A percentile compares a stretch with the other conserved stretches of the same genome.
Evolutionary conservation across 2,888 invertebrate genomes (phyloP).

Genomic region (Acholoe squamosa): DNA sequence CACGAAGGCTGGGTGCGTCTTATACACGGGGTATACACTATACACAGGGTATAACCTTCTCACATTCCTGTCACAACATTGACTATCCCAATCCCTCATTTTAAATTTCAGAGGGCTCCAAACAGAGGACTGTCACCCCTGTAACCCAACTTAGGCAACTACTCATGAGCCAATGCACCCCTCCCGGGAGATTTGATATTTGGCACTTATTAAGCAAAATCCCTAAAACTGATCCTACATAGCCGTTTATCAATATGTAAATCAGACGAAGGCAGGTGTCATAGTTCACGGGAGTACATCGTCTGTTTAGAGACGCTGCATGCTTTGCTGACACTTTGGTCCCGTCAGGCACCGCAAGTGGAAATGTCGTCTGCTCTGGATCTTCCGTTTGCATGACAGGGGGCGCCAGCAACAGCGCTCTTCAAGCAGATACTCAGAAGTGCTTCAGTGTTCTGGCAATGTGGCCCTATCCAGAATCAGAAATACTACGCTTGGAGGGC

Average conservation of each 20-base stretch:
- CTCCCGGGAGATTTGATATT: too few relatives aligned
- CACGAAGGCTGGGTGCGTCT: too few relatives aligned
- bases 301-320: background rate
- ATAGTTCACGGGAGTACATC: background rate
- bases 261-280: background rate
- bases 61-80: too few relatives aligned
- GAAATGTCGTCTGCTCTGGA: conserved; percentile 9
- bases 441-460: background rate
- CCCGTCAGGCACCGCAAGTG: background rate
- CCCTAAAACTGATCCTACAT: too few relatives aligned
- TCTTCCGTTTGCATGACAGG: background rate
- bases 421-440: background rate
- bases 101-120: too few relatives aligned
- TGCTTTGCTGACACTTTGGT: background rate
- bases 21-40: too few relatives aligned
- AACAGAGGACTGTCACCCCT: too few relatives aligned
- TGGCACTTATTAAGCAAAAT: too few relatives aligned
- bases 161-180: too few relatives aligned
- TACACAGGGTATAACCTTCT: too few relatives aligned
- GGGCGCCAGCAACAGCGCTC: background rate
- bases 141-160: too few relatives aligned
- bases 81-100: too few relatives aligned
- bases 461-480: background rate
- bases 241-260: background rate
- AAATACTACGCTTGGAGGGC: background rate